These are phyloP conservation scores for Ctenopoma multispine DNA, from an alignment of 2,797 vertebrate genomes.

Conservation along the genomic window DNA sequence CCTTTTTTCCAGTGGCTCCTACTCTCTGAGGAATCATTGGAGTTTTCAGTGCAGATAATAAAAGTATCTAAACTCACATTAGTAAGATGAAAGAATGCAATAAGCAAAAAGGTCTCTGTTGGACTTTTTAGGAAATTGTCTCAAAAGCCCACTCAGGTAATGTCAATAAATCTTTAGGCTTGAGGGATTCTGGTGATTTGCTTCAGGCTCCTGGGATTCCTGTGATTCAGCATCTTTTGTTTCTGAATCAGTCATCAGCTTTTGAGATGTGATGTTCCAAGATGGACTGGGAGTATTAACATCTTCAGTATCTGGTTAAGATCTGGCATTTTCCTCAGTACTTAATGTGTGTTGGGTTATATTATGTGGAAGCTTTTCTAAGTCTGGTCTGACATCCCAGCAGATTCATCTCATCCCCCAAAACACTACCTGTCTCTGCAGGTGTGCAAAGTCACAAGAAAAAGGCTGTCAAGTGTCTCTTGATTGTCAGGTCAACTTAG, in stretches of 20 bases:
- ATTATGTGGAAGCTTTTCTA: conserved; percentile 26
- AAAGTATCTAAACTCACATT: conserved; percentile 69
- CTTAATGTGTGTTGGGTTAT: conserved; percentile 21
- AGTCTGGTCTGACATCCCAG: conserved; percentile 4
- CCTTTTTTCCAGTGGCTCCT: conserved; percentile 53
- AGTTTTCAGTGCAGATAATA: conserved; percentile 60
- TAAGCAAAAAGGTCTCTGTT: conserved; percentile 41
- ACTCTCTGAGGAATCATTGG: conserved; percentile 62
- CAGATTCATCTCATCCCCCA: conserved; percentile 24
- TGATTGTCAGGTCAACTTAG: conserved; percentile 55
- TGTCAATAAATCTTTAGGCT: conserved; percentile 42
- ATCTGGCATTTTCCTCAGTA: conserved; percentile 13
- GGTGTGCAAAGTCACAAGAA: conserved; percentile 67
- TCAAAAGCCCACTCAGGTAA: conserved; percentile 49
- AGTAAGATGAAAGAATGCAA: conserved; percentile 61
- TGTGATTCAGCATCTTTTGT: conserved; percentile 16
- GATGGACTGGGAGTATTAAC: conserved; percentile 15
- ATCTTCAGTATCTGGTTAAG: conserved; percentile 11
- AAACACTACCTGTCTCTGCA: conserved; percentile 46
- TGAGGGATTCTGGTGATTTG: conserved; percentile 37
- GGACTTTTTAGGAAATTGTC: conserved; percentile 53
- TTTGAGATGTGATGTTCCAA: conserved; percentile 13
- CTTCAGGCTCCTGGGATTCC: conserved; percentile 13
- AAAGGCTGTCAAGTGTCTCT: conserved; percentile 56
- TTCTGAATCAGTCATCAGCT: conserved; percentile 38